Conservation (phyloP, 2,113 vertebrate genomes). For the Carassius auratus region DNA sequence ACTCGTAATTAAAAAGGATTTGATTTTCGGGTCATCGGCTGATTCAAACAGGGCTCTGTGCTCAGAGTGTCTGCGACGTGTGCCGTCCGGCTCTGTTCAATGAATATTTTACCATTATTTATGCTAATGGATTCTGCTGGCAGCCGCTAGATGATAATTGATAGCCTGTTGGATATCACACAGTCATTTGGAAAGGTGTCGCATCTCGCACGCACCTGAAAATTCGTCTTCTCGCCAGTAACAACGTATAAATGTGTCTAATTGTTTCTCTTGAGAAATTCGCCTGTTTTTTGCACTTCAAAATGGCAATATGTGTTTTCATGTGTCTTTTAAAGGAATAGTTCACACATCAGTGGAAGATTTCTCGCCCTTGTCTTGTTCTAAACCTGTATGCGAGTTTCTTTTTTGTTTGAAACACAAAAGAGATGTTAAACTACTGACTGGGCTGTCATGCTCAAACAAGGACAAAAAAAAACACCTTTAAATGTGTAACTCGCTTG, state of each 20-base stretch:
- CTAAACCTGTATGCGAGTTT: not conserved
- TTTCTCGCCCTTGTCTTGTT: not conserved
- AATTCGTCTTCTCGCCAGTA: not conserved
- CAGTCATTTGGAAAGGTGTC: slow-evolving; percentile 4
- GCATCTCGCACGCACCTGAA: not conserved
- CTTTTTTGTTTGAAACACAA: not conserved
- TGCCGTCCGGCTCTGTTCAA: not conserved
- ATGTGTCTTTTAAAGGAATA: not conserved
- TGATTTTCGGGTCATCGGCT: not conserved
- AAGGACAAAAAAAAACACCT: not conserved
- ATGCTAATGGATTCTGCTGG: slow-evolving; percentile 34
- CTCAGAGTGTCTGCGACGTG: not conserved
- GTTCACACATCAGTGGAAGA: not conserved
- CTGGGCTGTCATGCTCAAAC: not conserved
- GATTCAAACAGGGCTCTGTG: not conserved
- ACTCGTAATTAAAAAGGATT: slow-evolving; percentile 56
- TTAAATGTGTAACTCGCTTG: not conserved
- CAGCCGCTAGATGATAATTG: slow-evolving; percentile 34
- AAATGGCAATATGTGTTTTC: slow-evolving; percentile 8
- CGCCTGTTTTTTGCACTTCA: not conserved
- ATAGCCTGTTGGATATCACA: slow-evolving; percentile 25
- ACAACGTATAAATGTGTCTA: not conserved
- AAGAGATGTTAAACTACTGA: not conserved
- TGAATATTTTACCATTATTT: slow-evolving; percentile 38
- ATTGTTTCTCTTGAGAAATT: slow-evolving; percentile 25